Conservation (phyloP, 2,797 vertebrate species). For the Crenichthys baileyi region DNA sequence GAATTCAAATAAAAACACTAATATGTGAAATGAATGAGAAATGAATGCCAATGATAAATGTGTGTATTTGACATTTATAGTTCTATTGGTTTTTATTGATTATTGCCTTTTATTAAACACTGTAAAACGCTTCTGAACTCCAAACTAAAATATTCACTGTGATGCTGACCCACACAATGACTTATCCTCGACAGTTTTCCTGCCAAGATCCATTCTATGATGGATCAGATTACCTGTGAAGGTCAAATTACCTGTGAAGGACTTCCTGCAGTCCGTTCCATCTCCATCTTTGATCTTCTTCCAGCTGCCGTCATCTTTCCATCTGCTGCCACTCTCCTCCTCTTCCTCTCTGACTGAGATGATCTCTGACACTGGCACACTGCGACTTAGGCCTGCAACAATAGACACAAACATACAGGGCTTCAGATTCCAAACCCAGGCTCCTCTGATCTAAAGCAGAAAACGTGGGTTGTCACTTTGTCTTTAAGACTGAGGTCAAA, state of each 20-base stretch:
- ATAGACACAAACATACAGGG: constrained; percentile 21
- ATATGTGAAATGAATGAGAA: too few relatives aligned
- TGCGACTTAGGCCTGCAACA: constrained; percentile 76
- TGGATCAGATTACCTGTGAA: not conserved
- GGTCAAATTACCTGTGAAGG: constrained; percentile 65
- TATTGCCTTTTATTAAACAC: not conserved
- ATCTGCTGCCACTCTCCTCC: constrained; percentile 70
- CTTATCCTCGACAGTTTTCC: not conserved
- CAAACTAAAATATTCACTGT: not conserved
- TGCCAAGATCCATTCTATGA: not conserved
- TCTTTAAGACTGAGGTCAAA: too few relatives aligned
- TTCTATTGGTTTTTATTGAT: too few relatives aligned
- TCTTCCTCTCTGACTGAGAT: constrained; percentile 87
- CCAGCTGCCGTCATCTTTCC: constrained; percentile 83
- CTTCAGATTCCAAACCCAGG: not conserved
- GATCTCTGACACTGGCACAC: constrained; percentile 87
- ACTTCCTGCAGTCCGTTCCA: constrained; percentile 56
- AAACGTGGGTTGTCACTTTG: too few relatives aligned
- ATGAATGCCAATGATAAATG: too few relatives aligned
- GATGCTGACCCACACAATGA: not conserved
- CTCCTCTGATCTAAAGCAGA: too few relatives aligned
- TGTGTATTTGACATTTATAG: too few relatives aligned
- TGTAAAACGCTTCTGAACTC: not conserved
- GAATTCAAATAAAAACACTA: too few relatives aligned
- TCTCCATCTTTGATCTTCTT: constrained; percentile 78